Conservation (phyloP, 2,888 invertebrate species). For the Teinopalpus imperialis region DNA sequence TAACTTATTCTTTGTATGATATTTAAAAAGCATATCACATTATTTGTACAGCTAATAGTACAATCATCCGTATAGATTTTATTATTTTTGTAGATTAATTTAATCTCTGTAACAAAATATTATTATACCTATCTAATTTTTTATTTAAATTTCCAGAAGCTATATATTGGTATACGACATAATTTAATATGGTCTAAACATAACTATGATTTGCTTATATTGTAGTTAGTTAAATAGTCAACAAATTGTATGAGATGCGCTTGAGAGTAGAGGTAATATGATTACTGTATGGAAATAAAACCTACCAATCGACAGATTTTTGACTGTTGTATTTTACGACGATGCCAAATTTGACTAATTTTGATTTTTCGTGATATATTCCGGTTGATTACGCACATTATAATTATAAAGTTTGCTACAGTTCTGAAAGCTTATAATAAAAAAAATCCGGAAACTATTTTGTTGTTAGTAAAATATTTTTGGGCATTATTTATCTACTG, state of each 20-base stretch:
- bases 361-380: neutral
- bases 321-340: neutral
- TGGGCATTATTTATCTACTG: conserved; percentile 20
- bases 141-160: neutral
- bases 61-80: no score
- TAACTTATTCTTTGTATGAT: no score
- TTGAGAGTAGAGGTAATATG: neutral
- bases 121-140: no score
- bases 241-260: conserved; percentile 19
- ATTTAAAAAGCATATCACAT: no score
- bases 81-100: no score
- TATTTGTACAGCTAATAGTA: no score
- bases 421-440: neutral
- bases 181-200: conserved; percentile 1
- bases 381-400: conserved; percentile 20
- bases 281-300: neutral
- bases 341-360: conserved; percentile 18
- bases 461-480: conserved; percentile 8
- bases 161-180: conserved; percentile 15
- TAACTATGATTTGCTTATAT: conserved; percentile 26
- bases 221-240: conserved; percentile 24
- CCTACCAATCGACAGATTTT: neutral
- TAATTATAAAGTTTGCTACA: neutral
- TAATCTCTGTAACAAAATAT: no score
- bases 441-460: neutral